Conservation (phyloP, 2,888 invertebrate genomes). For the Eupeodes luniger region DNA sequence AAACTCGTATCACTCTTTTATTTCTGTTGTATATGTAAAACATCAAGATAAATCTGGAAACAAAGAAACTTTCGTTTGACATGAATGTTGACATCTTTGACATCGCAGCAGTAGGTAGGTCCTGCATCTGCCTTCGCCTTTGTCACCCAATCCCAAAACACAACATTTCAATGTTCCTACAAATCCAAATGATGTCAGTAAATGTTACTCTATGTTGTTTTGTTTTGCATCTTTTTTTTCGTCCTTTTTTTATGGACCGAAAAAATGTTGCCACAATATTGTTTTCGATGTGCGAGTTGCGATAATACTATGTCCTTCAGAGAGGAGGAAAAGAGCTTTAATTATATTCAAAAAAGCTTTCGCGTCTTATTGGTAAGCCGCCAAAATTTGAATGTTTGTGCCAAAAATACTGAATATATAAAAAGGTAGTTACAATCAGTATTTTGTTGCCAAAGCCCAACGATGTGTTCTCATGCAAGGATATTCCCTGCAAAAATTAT, state of each 20-base stretch:
- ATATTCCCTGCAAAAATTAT: slow-evolving; percentile 49
- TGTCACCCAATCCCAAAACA: not conserved
- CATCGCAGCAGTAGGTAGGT: not conserved
- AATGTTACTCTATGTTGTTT: not conserved
- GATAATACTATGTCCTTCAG: not conserved
- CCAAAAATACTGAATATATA: slow-evolving; percentile 31
- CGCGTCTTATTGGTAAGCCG: slow-evolving; percentile 51
- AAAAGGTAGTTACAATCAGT: slow-evolving; percentile 35
- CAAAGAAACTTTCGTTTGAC: slow-evolving; percentile 25
- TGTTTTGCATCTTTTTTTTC: too few relatives aligned
- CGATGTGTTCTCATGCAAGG: slow-evolving; percentile 48
- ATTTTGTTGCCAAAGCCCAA: slow-evolving; percentile 21
- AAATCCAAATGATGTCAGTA: slow-evolving; percentile 31
- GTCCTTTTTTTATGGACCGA: not conserved
- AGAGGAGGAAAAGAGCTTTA: slow-evolving; percentile 34
- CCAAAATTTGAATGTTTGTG: slow-evolving; percentile 53
- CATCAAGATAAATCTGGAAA: slow-evolving; percentile 7
- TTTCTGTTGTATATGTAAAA: not conserved
- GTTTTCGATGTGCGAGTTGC: slow-evolving; percentile 14
- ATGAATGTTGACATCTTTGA: slow-evolving; percentile 28
- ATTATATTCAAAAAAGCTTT: slow-evolving; percentile 48
- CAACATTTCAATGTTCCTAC: slow-evolving; percentile 6
- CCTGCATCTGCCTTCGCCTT: too few relatives aligned
- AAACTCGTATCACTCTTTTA: slow-evolving; percentile 20
- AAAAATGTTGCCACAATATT: slow-evolving; percentile 27